A percentile compares a stretch with the other conserved stretches of the same genome.
These are phyloP conservation scores for Drosophila grimshawi DNA, from an alignment of 1,140 invertebrate species.

Conservation along the genomic window DNA sequence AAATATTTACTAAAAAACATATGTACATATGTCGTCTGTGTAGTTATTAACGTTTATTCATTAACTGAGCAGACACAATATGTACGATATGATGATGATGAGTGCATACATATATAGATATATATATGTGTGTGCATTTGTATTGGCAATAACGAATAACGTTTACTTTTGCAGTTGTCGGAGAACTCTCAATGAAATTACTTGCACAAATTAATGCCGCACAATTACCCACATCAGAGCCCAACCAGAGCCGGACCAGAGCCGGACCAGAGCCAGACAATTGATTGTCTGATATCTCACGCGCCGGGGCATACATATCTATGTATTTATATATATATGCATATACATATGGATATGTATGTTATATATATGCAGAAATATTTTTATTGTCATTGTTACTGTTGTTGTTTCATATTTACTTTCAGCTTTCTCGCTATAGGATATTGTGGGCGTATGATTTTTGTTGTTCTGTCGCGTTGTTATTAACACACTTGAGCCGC, in stretches of 20 bases:
- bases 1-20: constrained; percentile 59
- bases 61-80: constrained; percentile 38
- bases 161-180: constrained; percentile 40
- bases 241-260: neutral
- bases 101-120: constrained; percentile 31
- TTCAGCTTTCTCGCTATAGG: constrained; percentile 32
- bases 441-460: constrained; percentile 45
- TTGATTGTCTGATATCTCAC: constrained; percentile 69
- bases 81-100: constrained; percentile 10
- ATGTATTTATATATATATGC: constrained; percentile 41
- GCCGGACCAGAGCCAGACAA: constrained; percentile 58
- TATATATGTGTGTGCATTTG: neutral
- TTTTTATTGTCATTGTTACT: constrained; percentile 26
- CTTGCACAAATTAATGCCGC: constrained; percentile 77
- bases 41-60: constrained; percentile 69
- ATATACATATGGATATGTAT: constrained; percentile 14
- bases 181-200: constrained; percentile 70
- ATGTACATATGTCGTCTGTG: neutral
- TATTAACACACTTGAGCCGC: constrained; percentile 60
- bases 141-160: constrained; percentile 11
- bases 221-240: constrained; percentile 59
- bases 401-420: constrained; percentile 30
- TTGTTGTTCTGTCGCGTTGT: constrained; percentile 49
- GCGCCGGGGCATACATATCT: constrained; percentile 20
- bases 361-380: constrained; percentile 23